Evolutionary conservation across 1,140 invertebrate species (phyloP).

Genomic region (Matsumurasca onukii): DNA sequence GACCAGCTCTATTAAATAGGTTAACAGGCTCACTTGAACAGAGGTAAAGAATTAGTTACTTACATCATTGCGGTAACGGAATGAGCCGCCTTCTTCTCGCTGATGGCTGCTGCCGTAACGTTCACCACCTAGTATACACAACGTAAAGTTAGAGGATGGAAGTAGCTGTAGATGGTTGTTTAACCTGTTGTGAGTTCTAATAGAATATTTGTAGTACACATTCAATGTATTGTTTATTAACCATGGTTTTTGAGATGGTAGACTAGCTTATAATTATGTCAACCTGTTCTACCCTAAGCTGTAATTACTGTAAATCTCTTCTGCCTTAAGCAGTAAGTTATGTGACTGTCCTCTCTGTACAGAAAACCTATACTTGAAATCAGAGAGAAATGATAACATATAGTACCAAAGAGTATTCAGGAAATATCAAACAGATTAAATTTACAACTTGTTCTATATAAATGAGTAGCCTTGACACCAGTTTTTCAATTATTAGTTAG

Average conservation of each 20-base stretch:
- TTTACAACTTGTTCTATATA: background rate
- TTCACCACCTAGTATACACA: background rate
- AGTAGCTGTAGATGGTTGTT: background rate
- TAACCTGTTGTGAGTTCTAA: background rate
- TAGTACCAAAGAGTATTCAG: too few relatives aligned
- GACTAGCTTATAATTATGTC: background rate
- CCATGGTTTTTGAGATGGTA: background rate
- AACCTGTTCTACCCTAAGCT: background rate
- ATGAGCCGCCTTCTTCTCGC: conserved; percentile 16
- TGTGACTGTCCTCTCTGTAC: too few relatives aligned
- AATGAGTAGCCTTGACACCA: background rate
- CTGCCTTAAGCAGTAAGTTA: too few relatives aligned
- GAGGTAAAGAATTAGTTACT: background rate
- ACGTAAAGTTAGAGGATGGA: background rate
- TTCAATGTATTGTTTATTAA: background rate
- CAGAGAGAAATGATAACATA: too few relatives aligned
- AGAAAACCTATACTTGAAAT: too few relatives aligned
- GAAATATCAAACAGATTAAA: too few relatives aligned
- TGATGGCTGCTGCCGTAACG: conserved; percentile 24
- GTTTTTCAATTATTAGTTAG: background rate
- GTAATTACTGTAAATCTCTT: too few relatives aligned
- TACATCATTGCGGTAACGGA: conserved; percentile 12
- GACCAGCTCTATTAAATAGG: background rate
- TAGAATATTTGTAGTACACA: background rate
- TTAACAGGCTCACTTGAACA: background rate